phyloP scores from a whole-genome alignment of 2,797 vertebrate species.

The Acipenser ruthenus region DNA sequence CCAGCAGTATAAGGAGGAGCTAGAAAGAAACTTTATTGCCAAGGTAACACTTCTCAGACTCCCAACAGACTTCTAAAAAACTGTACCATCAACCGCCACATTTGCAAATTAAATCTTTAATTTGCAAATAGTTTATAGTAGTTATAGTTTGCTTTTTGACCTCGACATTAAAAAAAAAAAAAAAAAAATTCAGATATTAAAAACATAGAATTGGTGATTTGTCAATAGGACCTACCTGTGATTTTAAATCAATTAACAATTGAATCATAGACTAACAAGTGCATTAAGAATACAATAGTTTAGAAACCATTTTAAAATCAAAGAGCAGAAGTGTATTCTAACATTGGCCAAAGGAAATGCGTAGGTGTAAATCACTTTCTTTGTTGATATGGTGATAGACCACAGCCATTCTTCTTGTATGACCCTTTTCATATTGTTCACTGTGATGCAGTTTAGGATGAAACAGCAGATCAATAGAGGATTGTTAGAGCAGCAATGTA shows the following conservation, averaged over 20 bases:
- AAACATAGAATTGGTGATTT: background rate
- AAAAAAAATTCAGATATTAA: background rate
- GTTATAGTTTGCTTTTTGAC: background rate
- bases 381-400: too few species aligned
- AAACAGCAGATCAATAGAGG: background rate
- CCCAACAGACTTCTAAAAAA: background rate
- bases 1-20: slow-evolving; percentile 65
- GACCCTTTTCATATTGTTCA: background rate
- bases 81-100: too few species aligned
- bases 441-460: background rate
- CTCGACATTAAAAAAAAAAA: background rate
- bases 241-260: too few species aligned
- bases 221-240: background rate
- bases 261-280: too few species aligned
- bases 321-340: too few species aligned
- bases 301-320: too few species aligned
- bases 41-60: slow-evolving; percentile 48
- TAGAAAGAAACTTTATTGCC: slow-evolving; percentile 55
- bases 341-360: too few species aligned
- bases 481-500: background rate
- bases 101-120: background rate
- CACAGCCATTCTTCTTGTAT: too few species aligned
- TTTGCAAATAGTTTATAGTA: too few species aligned
- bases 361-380: too few species aligned
- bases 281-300: too few species aligned